Evolutionary conservation across 2,113 vertebrate genomes (phyloP).

Genomic region (Crotalus helleri): DNA sequence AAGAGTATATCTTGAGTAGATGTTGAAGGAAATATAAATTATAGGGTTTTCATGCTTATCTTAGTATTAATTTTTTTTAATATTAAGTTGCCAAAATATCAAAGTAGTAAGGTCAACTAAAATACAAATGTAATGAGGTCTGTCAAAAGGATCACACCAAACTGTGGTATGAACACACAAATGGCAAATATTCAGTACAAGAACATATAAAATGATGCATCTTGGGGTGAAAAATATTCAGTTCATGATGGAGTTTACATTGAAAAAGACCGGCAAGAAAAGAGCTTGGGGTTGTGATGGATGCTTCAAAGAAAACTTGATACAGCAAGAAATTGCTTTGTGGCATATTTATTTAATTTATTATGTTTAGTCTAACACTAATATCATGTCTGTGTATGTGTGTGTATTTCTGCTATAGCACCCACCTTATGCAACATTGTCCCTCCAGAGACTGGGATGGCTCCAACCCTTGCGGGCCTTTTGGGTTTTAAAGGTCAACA

Average conservation of each 20-base stretch:
- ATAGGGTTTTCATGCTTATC: neutral
- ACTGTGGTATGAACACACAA: neutral
- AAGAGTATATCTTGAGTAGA: no score
- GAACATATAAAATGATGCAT: neutral
- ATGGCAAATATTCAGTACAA: neutral
- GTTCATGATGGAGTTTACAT: neutral
- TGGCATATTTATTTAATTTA: neutral
- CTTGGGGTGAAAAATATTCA: neutral
- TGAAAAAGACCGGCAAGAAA: neutral
- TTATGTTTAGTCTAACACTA: neutral
- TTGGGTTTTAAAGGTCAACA: neutral
- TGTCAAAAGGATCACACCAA: neutral
- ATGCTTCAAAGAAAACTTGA: neutral
- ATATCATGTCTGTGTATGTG: neutral
- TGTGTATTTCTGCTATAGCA: neutral
- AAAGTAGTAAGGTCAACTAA: neutral
- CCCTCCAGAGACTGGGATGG: neutral
- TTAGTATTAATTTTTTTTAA: neutral
- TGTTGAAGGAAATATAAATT: neutral
- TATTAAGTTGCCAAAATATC: neutral
- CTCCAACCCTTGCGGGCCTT: neutral
- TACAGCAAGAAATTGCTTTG: neutral
- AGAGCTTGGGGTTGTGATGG: neutral
- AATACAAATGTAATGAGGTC: neutral
- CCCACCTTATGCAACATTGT: neutral